These are phyloP conservation scores for Scaptomyza cyrtandrae DNA, from an alignment of 2,888 invertebrate species.

Conservation along the genomic window DNA sequence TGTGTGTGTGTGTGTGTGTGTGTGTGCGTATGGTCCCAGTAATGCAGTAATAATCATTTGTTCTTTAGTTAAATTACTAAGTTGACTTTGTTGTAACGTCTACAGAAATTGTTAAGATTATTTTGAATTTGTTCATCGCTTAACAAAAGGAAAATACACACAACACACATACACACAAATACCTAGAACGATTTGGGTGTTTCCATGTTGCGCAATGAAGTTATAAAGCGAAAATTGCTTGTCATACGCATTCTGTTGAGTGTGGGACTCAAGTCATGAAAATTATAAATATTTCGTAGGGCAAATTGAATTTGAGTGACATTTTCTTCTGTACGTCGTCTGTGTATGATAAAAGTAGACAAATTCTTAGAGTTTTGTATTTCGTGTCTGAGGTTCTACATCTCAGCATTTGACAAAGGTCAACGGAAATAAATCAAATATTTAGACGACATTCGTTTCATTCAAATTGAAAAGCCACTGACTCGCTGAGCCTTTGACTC, in stretches of 20 bases:
- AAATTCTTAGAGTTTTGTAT: constrained; percentile 45
- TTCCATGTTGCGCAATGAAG: constrained; percentile 61
- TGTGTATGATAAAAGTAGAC: constrained; percentile 54
- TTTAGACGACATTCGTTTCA: constrained; percentile 65
- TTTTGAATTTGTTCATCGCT: constrained; percentile 68
- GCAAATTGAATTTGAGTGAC: constrained; percentile 70
- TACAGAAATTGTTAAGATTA: constrained; percentile 72
- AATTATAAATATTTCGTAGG: constrained; percentile 63
- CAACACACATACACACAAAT: constrained; percentile 3
- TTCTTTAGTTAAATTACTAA: constrained; percentile 71
- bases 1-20: constrained; percentile 22
- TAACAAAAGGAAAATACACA: constrained; percentile 23
- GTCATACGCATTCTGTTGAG: constrained; percentile 39
- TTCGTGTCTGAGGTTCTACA: constrained; percentile 25
- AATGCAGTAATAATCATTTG: constrained; percentile 79
- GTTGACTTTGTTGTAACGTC: constrained; percentile 67
- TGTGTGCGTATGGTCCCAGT: constrained; percentile 28
- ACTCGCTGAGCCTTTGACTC: constrained; percentile 27
- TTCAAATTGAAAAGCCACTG: constrained; percentile 75
- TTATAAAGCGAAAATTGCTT: constrained; percentile 75
- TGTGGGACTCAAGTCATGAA: constrained; percentile 30
- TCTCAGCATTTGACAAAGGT: constrained; percentile 68
- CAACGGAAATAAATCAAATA: constrained; percentile 78
- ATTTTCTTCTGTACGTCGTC: constrained; percentile 26
- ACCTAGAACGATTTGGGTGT: constrained; percentile 1